Evolutionary conservation across 2,113 vertebrate genomes (phyloP).

Genomic region (Labeo catla): DNA sequence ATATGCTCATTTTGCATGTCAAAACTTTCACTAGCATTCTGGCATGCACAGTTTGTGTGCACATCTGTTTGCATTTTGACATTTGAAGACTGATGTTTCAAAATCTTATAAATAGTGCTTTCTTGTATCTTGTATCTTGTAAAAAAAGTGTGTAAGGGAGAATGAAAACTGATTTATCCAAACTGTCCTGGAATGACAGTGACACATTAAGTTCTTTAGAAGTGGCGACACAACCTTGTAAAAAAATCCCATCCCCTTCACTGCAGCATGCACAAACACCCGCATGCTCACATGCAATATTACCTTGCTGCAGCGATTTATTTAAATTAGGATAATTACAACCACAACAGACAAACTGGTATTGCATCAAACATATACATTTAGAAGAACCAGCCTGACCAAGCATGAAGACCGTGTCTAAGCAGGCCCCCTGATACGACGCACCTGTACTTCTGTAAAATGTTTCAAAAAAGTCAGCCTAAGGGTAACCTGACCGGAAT

Average conservation of each 20-base stretch:
- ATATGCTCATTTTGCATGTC: not conserved
- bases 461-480: conserved; percentile 8
- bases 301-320: not conserved
- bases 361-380: not conserved
- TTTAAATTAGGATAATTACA: not conserved
- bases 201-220: not conserved
- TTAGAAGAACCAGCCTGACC: not conserved
- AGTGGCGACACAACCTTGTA: not conserved
- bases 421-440: not conserved
- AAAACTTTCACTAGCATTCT: not conserved
- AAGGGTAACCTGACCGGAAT: conserved; percentile 39
- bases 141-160: not conserved
- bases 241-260: not conserved
- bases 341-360: not conserved
- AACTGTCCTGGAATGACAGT: not conserved
- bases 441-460: conserved; percentile 27
- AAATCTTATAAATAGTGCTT: not conserved
- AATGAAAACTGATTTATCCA: not conserved
- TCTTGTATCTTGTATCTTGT: too few species aligned
- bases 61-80: not conserved
- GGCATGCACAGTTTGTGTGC: not conserved
- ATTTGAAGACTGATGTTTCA: not conserved
- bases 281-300: not conserved
- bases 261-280: not conserved
- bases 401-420: not conserved